Percentiles rank a stretch among this genome's conserved stretches.
These are phyloP conservation scores for Brachypalpus laphriformis DNA, from an alignment of 2,888 invertebrate genomes.

Conservation along the genomic window DNA sequence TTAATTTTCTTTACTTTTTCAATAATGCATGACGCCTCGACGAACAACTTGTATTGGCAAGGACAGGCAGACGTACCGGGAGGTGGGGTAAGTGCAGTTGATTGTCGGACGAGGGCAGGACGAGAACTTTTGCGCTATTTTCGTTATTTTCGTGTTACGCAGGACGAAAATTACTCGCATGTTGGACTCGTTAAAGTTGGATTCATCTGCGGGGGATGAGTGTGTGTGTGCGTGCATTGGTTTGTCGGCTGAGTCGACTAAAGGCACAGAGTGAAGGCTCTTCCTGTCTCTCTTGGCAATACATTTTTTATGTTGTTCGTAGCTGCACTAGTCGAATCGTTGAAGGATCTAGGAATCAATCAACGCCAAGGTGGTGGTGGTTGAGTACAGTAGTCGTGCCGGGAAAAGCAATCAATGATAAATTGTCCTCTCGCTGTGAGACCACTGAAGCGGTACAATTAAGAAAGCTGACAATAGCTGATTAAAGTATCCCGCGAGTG, in stretches of 20 bases:
- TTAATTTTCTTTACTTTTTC: conserved; percentile 71
- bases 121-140: conserved; percentile 47
- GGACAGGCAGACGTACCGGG: neutral
- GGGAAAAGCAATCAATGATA: conserved; percentile 51
- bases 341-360: conserved; percentile 62
- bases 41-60: neutral
- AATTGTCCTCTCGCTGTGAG: conserved; percentile 38
- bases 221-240: neutral
- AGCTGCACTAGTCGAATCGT: conserved; percentile 16
- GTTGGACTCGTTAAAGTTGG: conserved; percentile 63
- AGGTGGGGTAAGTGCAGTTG: conserved; percentile 23
- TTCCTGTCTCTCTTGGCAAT: conserved; percentile 56
- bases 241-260: neutral
- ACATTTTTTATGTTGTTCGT: conserved; percentile 52
- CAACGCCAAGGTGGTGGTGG: conserved; percentile 63
- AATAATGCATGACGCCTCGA: conserved; percentile 64
- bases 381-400: neutral
- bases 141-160: conserved; percentile 41
- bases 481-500: conserved; percentile 41
- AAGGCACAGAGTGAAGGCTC: conserved; percentile 30
- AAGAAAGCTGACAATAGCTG: conserved; percentile 66
- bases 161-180: conserved; percentile 62
- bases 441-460: conserved; percentile 36
- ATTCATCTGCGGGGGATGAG: conserved; percentile 15
- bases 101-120: conserved; percentile 26